These are phyloP conservation scores for Synergus laeviventris DNA, from an alignment of 2,888 invertebrate genomes.

Conservation along the genomic window DNA sequence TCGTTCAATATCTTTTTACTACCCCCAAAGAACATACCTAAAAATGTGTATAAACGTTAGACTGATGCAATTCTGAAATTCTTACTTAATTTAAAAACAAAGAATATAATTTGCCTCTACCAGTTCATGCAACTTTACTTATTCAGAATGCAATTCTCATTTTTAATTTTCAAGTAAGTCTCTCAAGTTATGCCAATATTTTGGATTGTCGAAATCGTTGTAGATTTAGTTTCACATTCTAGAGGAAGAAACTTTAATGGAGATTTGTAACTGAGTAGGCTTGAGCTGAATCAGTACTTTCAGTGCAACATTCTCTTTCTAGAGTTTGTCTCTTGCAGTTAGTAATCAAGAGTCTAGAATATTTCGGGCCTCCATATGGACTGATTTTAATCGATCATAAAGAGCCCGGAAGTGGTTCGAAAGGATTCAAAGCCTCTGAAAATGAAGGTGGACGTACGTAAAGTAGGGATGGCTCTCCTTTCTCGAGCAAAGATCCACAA, in stretches of 20 bases:
- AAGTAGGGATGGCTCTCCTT: constrained; percentile 68
- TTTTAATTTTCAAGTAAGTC: not conserved
- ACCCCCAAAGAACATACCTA: not conserved
- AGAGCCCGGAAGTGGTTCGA: constrained; percentile 50
- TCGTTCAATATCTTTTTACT: not conserved
- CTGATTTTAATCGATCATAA: constrained; percentile 28
- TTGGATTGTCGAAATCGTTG: not conserved
- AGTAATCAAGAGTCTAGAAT: not conserved
- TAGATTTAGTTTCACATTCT: not conserved
- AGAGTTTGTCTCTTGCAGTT: not conserved
- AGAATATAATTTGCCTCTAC: not conserved
- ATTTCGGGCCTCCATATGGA: constrained; percentile 22
- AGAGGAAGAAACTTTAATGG: not conserved
- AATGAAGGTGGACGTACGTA: constrained; percentile 54
- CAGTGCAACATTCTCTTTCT: constrained; percentile 39
- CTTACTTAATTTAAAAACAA: not conserved
- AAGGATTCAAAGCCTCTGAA: constrained; percentile 49
- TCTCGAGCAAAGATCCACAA: constrained; percentile 69
- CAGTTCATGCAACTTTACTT: not conserved
- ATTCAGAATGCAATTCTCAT: not conserved
- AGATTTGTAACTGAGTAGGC: not conserved
- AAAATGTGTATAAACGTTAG: not conserved
- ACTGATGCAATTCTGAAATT: not conserved
- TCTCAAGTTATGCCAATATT: not conserved
- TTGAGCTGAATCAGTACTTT: constrained; percentile 20